A percentile compares a stretch with the other conserved stretches of the same genome.
Conservation (phyloP, 2,113 vertebrate species). For the Ceuthmochares aereus region DNA sequence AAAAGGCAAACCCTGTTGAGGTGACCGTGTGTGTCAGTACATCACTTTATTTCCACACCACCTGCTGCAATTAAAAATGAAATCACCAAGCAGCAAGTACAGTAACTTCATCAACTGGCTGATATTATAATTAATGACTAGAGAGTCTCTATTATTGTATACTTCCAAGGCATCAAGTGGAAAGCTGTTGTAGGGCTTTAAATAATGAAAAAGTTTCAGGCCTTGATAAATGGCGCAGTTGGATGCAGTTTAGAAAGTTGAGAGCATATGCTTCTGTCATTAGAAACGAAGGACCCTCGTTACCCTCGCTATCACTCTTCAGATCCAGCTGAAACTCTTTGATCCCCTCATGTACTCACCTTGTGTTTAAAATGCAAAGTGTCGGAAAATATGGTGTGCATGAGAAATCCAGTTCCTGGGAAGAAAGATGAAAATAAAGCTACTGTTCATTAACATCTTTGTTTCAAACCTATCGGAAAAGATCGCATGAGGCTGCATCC, state of each 20-base stretch:
- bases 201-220: constrained; percentile 72
- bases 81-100: constrained; percentile 37
- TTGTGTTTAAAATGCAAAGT: constrained; percentile 62
- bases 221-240: constrained; percentile 70
- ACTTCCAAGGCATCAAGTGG: constrained; percentile 65
- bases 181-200: constrained; percentile 65
- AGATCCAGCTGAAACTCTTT: constrained; percentile 67
- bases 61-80: constrained; percentile 58
- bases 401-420: constrained; percentile 1
- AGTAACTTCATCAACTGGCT: constrained; percentile 55
- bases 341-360: constrained; percentile 55
- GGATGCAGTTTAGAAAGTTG: constrained; percentile 70
- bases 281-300: constrained; percentile 61
- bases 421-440: constrained; percentile 60
- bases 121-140: constrained; percentile 71
- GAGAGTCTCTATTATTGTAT: constrained; percentile 55
- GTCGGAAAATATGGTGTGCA: constrained; percentile 37
- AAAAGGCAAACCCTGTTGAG: not conserved
- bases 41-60: constrained; percentile 13
- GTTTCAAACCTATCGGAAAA: not conserved
- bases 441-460: constrained; percentile 41
- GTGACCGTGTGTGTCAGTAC: constrained; percentile 43
- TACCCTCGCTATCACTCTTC: constrained; percentile 71
- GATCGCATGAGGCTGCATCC: not conserved
- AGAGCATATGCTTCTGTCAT: constrained; percentile 66